Evolutionary conservation across 2,888 invertebrate genomes (phyloP).

Genomic region (Oscheius sp.): DNA sequence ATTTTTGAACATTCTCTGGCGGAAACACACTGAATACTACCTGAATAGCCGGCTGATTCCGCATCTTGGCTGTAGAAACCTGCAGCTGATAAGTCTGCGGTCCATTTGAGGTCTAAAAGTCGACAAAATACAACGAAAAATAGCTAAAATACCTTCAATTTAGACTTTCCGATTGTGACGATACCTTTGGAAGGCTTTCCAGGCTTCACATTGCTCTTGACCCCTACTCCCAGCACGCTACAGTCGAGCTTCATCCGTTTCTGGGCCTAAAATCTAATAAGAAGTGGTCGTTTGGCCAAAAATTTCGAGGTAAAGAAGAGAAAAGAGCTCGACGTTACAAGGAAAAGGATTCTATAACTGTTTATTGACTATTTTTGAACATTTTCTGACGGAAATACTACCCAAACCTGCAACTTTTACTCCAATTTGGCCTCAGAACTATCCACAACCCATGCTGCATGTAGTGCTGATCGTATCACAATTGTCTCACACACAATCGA

Average conservation of each 20-base stretch:
- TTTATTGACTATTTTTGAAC: too few relatives aligned
- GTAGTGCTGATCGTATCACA: slow-evolving; percentile 65
- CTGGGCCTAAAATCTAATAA: not conserved
- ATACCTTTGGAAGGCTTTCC: slow-evolving; percentile 21
- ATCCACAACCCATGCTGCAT: slow-evolving; percentile 33
- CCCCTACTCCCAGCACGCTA: not conserved
- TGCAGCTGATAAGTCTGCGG: not conserved
- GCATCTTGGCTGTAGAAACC: slow-evolving; percentile 6
- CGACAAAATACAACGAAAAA: not conserved
- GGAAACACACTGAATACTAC: not conserved
- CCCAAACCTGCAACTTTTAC: not conserved
- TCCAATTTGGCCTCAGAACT: not conserved
- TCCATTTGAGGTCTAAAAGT: slow-evolving; percentile 18
- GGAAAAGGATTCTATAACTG: not conserved
- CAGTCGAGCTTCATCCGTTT: slow-evolving; percentile 18
- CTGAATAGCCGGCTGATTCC: slow-evolving; percentile 16
- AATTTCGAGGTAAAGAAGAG: not conserved
- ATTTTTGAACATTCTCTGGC: too few relatives aligned
- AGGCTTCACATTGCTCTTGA: slow-evolving; percentile 1
- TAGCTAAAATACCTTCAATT: slow-evolving; percentile 15
- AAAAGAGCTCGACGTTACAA: not conserved
- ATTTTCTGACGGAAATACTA: not conserved
- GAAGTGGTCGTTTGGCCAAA: not conserved
- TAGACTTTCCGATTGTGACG: slow-evolving; percentile 6
- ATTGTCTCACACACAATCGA: slow-evolving; percentile 72